Evolutionary conservation across 2,888 invertebrate species (phyloP).

Genomic region (Anoncus sp.): DNA sequence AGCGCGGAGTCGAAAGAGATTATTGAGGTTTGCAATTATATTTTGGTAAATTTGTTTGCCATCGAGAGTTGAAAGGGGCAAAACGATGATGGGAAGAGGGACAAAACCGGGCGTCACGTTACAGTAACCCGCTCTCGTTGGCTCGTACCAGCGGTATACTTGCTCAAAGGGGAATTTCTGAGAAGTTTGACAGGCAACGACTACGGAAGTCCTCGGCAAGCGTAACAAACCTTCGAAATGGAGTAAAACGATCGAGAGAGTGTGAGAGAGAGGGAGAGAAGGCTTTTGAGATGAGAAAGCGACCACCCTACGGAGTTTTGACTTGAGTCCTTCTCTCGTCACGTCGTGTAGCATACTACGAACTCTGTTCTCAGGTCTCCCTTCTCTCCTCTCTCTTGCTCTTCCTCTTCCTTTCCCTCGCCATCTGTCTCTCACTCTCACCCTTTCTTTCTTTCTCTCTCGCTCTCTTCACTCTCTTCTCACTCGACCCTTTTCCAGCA

Average conservation of each 20-base stretch:
- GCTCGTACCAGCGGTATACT: conserved; percentile 1
- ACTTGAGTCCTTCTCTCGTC: conserved; percentile 57
- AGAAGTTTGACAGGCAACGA: conserved; percentile 55
- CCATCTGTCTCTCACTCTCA: background rate
- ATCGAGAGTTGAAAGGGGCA: conserved; percentile 4
- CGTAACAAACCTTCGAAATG: conserved; percentile 60
- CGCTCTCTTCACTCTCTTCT: no score
- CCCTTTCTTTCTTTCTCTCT: conserved; percentile 64
- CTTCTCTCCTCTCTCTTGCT: no score
- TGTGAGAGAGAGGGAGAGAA: conserved; percentile 33
- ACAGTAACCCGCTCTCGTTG: conserved; percentile 14
- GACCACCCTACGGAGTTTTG: conserved; percentile 63
- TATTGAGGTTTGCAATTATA: conserved; percentile 40
- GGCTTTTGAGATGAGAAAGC: conserved; percentile 69
- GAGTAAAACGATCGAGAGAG: conserved; percentile 54
- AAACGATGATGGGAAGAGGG: conserved; percentile 6
- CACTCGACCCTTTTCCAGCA: conserved; percentile 58
- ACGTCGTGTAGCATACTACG: conserved; percentile 43
- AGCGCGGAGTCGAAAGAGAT: conserved; percentile 4
- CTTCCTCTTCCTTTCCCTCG: no score
- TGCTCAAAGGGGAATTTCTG: conserved; percentile 43
- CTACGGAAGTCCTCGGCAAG: conserved; percentile 53
- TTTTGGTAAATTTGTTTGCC: conserved; percentile 50
- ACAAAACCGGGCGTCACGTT: conserved; percentile 15
- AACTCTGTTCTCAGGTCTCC: conserved; percentile 43